A percentile compares a stretch with the other conserved stretches of the same genome.
phyloP scores from a whole-genome alignment of 1,140 invertebrate species.

The Rhynchophorus ferrugineus region DNA sequence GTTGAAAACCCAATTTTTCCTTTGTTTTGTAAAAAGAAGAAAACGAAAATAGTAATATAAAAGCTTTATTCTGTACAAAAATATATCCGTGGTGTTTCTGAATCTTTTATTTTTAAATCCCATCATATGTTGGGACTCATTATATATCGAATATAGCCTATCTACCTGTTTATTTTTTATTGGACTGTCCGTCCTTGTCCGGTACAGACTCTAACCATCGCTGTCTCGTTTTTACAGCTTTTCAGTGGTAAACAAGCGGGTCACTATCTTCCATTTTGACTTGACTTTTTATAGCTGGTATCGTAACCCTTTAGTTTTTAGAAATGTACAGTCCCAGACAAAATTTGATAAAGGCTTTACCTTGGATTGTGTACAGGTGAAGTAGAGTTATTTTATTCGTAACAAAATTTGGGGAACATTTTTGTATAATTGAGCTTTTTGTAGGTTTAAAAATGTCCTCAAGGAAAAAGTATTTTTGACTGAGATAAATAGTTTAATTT shows the following conservation, averaged over 20 bases:
- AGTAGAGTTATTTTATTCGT: neutral
- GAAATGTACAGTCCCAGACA: slow-evolving; percentile 14
- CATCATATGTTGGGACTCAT: slow-evolving; percentile 16
- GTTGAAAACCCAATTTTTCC: too few species aligned
- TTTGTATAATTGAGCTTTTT: too few species aligned
- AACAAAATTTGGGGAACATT: too few species aligned
- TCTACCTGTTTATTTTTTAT: slow-evolving; percentile 25
- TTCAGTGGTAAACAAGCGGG: slow-evolving; percentile 20
- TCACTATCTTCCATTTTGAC: slow-evolving; percentile 17
- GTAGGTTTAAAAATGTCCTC: too few species aligned
- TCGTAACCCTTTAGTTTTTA: slow-evolving; percentile 23
- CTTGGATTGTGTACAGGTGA: neutral
- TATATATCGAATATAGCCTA: slow-evolving; percentile 22
- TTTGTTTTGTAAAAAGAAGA: too few species aligned
- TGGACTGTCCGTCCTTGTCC: slow-evolving; percentile 11
- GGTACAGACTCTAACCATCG: neutral
- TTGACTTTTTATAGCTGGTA: slow-evolving; percentile 19
- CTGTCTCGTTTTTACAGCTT: slow-evolving; percentile 14
- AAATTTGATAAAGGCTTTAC: slow-evolving; percentile 4
- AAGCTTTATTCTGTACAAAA: slow-evolving; percentile 2
- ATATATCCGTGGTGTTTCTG: neutral
- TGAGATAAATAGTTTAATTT: too few species aligned
- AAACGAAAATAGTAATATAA: neutral
- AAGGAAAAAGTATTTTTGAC: too few species aligned
- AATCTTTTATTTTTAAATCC: slow-evolving; percentile 12